phyloP scores from a whole-genome alignment of 2,113 vertebrate genomes.

The Enhydra lutris region DNA sequence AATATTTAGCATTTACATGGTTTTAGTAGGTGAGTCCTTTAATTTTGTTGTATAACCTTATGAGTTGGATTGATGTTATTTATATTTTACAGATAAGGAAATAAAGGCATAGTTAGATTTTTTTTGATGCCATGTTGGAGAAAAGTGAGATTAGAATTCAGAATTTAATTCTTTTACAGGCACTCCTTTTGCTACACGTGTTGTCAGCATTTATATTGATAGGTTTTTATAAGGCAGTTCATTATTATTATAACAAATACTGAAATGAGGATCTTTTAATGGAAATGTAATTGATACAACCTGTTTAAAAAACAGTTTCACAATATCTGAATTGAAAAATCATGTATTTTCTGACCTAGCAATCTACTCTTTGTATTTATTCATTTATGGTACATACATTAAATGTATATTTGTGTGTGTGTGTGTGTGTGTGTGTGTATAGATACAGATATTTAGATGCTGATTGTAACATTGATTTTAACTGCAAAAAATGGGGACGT shows the following conservation, averaged over 20 bases:
- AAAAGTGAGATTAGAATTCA: slow-evolving; percentile 4
- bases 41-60: not conserved
- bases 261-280: not conserved
- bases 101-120: not conserved
- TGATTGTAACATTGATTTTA: not conserved
- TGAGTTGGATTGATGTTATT: not conserved
- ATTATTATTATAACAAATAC: not conserved
- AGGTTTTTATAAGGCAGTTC: not conserved
- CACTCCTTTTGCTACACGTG: not conserved
- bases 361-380: not conserved
- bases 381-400: not conserved
- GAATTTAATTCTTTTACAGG: not conserved
- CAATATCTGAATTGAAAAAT: not conserved
- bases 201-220: not conserved
- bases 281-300: not conserved
- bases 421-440: not conserved
- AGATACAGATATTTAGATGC: not conserved
- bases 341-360: not conserved
- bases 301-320: not conserved
- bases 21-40: slow-evolving; percentile 5
- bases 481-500: not conserved
- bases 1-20: not conserved
- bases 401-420: not conserved
- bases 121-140: not conserved
- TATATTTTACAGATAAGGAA: slow-evolving; percentile 11